Evolutionary conservation across 2,888 invertebrate species (phyloP).

Genomic region (Lepidochitona cinerea): DNA sequence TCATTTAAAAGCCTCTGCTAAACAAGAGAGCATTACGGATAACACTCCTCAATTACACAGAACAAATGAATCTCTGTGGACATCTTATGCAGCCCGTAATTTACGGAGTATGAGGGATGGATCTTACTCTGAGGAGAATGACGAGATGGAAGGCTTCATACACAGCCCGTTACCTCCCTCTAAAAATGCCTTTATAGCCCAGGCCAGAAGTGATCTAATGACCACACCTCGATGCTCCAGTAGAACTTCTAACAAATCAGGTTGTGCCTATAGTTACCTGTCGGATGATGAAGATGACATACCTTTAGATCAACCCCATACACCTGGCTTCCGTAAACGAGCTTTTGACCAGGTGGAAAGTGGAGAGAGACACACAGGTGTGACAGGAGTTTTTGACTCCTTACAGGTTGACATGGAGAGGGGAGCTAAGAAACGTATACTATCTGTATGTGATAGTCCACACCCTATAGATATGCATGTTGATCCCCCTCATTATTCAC

Average conservation of each 20-base stretch:
- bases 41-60: constrained; percentile 59
- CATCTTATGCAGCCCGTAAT: constrained; percentile 58
- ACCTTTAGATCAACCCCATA: background rate
- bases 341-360: background rate
- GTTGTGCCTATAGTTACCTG: constrained; percentile 44
- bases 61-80: constrained; percentile 53
- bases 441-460: constrained; percentile 16
- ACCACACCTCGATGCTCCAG: background rate
- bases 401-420: constrained; percentile 40
- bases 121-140: constrained; percentile 49
- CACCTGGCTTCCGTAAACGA: constrained; percentile 13
- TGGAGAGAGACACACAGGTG: constrained; percentile 18
- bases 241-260: constrained; percentile 4
- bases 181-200: background rate
- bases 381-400: constrained; percentile 26
- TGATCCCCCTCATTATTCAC: background rate
- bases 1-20: constrained; percentile 44
- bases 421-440: constrained; percentile 29
- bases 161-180: background rate
- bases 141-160: constrained; percentile 19
- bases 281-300: constrained; percentile 32
- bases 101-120: constrained; percentile 56
- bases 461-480: background rate
- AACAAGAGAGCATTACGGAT: constrained; percentile 47
- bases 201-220: background rate